Percentiles rank a stretch among this genome's conserved stretches.
phyloP scores from a whole-genome alignment of 2,888 invertebrate genomes.

The Diploptera punctata region DNA sequence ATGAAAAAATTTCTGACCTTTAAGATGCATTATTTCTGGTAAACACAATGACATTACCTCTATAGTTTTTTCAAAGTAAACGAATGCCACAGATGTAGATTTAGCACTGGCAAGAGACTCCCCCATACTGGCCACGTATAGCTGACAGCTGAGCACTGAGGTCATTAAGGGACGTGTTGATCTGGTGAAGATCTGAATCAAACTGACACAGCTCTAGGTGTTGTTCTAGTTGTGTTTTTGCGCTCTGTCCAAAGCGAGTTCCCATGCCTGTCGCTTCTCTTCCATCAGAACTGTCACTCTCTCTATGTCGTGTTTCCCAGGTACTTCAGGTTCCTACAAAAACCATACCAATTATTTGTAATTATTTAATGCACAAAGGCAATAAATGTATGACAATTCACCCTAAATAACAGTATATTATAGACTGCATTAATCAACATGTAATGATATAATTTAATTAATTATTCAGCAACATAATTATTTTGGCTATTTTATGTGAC shows the following conservation, averaged over 20 bases:
- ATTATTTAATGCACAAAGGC: too few species aligned
- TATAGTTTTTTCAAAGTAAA: conserved; percentile 78
- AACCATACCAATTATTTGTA: too few species aligned
- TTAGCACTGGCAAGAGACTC: conserved; percentile 74
- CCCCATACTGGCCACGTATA: conserved; percentile 71
- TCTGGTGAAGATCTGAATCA: conserved; percentile 71
- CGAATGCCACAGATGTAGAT: conserved; percentile 73
- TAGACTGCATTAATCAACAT: too few species aligned
- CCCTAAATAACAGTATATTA: too few species aligned
- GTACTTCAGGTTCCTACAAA: conserved; percentile 66
- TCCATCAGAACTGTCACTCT: conserved; percentile 69
- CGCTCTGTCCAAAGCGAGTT: conserved; percentile 66
- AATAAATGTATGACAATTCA: too few species aligned
- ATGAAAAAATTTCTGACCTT: too few species aligned
- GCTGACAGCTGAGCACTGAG: conserved; percentile 67
- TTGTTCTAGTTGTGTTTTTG: conserved; percentile 66
- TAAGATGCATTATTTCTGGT: too few species aligned
- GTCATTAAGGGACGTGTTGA: conserved; percentile 73
- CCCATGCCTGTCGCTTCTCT: conserved; percentile 67
- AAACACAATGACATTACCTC: too few species aligned
- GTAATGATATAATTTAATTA: too few species aligned
- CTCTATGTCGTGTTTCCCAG: conserved; percentile 71
- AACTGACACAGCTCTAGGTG: conserved; percentile 70
- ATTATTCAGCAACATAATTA: too few species aligned
- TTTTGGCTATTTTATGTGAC: too few species aligned